Evolutionary conservation across 2,797 vertebrate species (phyloP).

Genomic region (Harpagifer antarcticus): DNA sequence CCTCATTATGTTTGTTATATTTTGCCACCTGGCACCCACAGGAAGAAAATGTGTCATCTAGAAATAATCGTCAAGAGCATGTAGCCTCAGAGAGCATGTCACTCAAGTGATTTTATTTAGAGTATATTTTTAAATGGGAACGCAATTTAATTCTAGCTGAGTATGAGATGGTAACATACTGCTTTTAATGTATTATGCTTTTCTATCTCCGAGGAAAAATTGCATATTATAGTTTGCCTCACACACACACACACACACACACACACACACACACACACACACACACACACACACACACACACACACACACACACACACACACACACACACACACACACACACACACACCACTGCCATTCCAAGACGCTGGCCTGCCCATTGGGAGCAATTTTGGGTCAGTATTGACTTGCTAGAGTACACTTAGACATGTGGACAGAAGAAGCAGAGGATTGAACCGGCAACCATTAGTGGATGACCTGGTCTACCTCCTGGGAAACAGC

Average conservation of each 20-base stretch:
- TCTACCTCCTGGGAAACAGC: neutral
- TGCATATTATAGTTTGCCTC: neutral
- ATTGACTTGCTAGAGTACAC: conserved; percentile 3
- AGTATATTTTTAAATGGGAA: conserved; percentile 1
- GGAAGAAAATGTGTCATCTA: conserved; percentile 50
- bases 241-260: no score
- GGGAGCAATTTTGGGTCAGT: neutral
- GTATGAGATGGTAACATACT: neutral
- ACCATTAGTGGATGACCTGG: neutral
- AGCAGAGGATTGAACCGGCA: neutral
- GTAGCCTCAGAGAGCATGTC: conserved; percentile 26
- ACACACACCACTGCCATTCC: neutral
- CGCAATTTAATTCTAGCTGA: conserved; percentile 3
- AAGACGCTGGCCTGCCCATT: neutral
- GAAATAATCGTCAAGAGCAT: conserved; percentile 56
- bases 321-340: neutral
- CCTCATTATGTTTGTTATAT: conserved; percentile 57
- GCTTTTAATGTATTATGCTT: neutral
- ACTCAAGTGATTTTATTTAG: conserved; percentile 29
- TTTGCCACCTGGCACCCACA: conserved; percentile 57
- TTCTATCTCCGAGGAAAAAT: neutral
- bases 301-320: no score
- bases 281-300: no score
- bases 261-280: no score
- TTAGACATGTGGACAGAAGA: neutral